Conservation (phyloP, 2,797 vertebrate species). For the Calcarius lapponicus region DNA sequence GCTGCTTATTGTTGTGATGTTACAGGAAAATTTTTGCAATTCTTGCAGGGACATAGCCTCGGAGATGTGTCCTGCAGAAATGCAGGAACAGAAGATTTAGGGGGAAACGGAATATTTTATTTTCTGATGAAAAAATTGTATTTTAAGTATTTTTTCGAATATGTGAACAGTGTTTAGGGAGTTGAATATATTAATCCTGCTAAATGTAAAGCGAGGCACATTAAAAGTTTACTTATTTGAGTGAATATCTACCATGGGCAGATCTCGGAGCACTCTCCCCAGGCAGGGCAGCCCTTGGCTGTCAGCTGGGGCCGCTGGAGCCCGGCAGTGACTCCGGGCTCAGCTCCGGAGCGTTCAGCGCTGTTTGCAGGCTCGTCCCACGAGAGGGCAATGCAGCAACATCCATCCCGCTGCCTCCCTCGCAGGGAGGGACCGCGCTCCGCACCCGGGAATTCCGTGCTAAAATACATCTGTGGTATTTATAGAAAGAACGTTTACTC, state of each 20-base stretch:
- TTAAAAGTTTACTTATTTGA: not conserved
- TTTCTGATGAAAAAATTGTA: not conserved
- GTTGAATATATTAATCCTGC: not conserved
- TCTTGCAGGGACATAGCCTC: not conserved
- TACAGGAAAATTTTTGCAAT: not conserved
- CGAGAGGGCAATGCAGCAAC: conserved; percentile 44
- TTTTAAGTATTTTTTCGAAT: not conserved
- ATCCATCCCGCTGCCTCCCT: not conserved
- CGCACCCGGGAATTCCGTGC: not conserved
- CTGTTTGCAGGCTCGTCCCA: not conserved
- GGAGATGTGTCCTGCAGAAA: not conserved
- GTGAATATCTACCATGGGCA: accelerated
- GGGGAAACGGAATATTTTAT: not conserved
- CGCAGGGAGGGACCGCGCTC: not conserved
- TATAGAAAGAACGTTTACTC: not conserved
- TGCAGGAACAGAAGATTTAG: not conserved
- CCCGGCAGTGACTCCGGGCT: accelerated
- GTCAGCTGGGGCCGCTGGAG: not conserved
- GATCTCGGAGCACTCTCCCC: not conserved
- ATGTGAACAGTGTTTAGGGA: not conserved
- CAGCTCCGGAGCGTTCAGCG: not conserved
- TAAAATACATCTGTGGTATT: accelerated
- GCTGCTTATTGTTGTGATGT: not conserved
- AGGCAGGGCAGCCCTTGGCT: not conserved
- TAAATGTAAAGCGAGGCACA: not conserved